Percentiles rank a stretch among this genome's conserved stretches.
Evolutionary conservation across 2,113 vertebrate species (phyloP).

Genomic region (Pygoscelis antarcticus): DNA sequence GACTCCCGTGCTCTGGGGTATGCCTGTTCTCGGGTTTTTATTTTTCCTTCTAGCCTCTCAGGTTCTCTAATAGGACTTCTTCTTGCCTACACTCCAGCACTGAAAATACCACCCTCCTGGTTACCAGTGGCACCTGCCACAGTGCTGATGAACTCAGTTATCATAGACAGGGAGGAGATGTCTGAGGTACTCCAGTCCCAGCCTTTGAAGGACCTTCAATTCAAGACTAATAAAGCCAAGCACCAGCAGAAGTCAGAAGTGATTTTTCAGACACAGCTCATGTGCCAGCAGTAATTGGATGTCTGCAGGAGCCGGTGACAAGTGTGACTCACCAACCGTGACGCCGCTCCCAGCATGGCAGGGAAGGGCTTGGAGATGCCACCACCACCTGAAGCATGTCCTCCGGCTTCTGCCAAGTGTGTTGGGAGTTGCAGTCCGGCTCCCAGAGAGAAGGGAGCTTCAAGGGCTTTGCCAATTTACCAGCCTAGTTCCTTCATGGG

Average conservation of each 20-base stretch:
- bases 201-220: not conserved
- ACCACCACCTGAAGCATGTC: fast-evolving
- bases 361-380: not conserved
- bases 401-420: not conserved
- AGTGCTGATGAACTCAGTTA: fast-evolving
- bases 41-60: not conserved
- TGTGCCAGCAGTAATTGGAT: not conserved
- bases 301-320: not conserved
- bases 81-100: not conserved
- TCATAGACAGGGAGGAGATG: not conserved
- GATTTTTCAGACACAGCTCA: not conserved
- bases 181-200: not conserved
- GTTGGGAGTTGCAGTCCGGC: not conserved
- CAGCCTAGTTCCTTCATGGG: not conserved
- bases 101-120: not conserved
- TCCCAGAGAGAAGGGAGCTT: not conserved
- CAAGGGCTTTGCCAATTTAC: not conserved
- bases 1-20: not conserved
- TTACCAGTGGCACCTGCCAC: not conserved
- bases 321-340: fast-evolving
- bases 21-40: not conserved
- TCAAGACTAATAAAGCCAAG: not conserved
- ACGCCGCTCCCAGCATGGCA: fast-evolving
- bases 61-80: not conserved
- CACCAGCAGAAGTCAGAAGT: not conserved